These are phyloP conservation scores for Piaya cayana DNA, from an alignment of 2,113 vertebrate genomes.

Conservation along the genomic window DNA sequence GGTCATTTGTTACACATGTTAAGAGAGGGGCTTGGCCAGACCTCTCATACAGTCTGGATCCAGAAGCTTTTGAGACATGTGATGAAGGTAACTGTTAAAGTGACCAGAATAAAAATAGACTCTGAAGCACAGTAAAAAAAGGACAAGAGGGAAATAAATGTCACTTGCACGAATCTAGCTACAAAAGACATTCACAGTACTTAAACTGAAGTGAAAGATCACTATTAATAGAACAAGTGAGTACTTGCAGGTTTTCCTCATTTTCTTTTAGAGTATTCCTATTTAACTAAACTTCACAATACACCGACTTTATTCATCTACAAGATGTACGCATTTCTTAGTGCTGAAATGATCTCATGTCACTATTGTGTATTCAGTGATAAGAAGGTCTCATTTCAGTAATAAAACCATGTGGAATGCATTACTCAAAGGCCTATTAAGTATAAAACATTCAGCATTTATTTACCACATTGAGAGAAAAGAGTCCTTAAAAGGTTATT, in stretches of 20 bases:
- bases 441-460: conserved; percentile 20
- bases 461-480: conserved; percentile 31
- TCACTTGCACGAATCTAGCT: not conserved
- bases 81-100: not conserved
- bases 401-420: conserved; percentile 29
- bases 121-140: not conserved
- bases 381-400: conserved; percentile 23
- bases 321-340: not conserved
- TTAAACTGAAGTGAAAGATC: not conserved
- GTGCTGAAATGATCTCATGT: not conserved
- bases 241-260: not conserved
- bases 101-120: not conserved
- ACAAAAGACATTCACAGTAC: not conserved
- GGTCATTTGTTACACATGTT: not conserved
- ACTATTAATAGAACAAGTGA: not conserved
- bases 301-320: not conserved
- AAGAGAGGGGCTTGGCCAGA: not conserved
- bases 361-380: conserved; percentile 36
- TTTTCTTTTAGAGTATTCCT: not conserved
- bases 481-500: conserved; percentile 64
- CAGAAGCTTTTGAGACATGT: not conserved
- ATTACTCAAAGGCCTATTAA: conserved; percentile 50
- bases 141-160: not conserved
- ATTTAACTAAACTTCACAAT: not conserved
- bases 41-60: not conserved